phyloP scores from a whole-genome alignment of 1,140 invertebrate genomes.

The Rhyacophila brunnea region DNA sequence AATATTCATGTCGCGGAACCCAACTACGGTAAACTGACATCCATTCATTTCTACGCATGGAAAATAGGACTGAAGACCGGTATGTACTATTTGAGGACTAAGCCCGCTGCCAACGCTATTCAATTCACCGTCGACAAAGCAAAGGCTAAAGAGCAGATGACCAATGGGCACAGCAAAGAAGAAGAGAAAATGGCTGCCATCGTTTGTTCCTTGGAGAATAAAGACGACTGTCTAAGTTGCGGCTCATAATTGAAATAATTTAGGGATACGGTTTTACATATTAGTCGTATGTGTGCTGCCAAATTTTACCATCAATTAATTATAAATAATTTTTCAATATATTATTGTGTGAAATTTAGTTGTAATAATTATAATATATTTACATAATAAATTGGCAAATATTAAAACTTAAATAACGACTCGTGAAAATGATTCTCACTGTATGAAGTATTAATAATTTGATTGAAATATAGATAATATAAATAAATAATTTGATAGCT shows the following conservation, averaged over 20 bases:
- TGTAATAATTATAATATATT: too few relatives aligned
- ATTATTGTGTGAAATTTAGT: too few relatives aligned
- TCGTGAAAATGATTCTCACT: too few relatives aligned
- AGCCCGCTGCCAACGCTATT: constrained; percentile 93
- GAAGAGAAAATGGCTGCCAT: constrained; percentile 66
- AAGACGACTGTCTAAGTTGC: constrained; percentile 85
- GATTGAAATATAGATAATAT: too few relatives aligned
- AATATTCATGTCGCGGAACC: constrained; percentile 96
- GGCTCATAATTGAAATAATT: constrained; percentile 58
- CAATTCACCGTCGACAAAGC: constrained; percentile 97
- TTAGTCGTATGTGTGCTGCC: too few relatives aligned
- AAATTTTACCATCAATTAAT: too few relatives aligned
- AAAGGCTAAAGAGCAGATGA: constrained; percentile 57
- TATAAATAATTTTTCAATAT: too few relatives aligned
- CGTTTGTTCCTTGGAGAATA: constrained; percentile 86
- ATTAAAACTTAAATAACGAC: too few relatives aligned
- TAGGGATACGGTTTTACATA: too few relatives aligned
- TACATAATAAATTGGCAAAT: too few relatives aligned
- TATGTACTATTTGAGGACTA: constrained; percentile 98
- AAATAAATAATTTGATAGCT: too few relatives aligned
- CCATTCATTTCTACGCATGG: constrained; percentile 99
- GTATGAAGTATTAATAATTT: too few relatives aligned
- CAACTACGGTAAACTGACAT: constrained; percentile 90
- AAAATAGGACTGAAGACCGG: constrained; percentile 96
- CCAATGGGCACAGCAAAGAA: constrained; percentile 34